A percentile compares a stretch with the other conserved stretches of the same genome.
Evolutionary conservation across 1,140 invertebrate species (phyloP).

Genomic region (Geopemphigus sp.): DNA sequence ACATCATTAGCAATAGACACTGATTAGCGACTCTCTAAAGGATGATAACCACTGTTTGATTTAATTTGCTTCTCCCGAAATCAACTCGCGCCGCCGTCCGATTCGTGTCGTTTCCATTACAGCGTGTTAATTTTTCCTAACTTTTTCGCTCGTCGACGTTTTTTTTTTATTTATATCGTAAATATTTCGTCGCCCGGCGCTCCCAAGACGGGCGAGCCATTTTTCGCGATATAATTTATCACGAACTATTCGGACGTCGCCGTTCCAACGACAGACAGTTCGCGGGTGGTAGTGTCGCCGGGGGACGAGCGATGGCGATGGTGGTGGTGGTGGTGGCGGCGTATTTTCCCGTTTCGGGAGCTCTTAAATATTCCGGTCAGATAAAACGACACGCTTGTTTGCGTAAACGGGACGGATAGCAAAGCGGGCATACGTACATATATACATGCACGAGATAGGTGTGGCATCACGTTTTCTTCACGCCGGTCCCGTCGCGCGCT

Average conservation of each 20-base stretch:
- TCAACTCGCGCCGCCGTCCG: too few species aligned
- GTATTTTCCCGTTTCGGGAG: too few species aligned
- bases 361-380: constrained; percentile 46
- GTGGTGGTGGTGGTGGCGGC: rapidly evolving
- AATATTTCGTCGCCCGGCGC: not conserved
- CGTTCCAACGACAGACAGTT: not conserved
- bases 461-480: constrained; percentile 20
- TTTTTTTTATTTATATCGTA: not conserved
- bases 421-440: not conserved
- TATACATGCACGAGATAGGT: not conserved
- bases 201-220: not conserved
- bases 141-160: not conserved
- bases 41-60: too few species aligned
- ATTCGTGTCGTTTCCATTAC: too few species aligned
- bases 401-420: not conserved
- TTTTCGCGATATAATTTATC: constrained; percentile 28
- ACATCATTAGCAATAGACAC: too few species aligned
- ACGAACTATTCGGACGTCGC: not conserved
- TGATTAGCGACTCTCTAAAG: too few species aligned
- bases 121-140: too few species aligned
- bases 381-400: constrained; percentile 46
- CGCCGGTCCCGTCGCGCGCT: too few species aligned
- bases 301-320: too few species aligned
- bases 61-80: too few species aligned
- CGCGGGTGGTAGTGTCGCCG: not conserved